Conservation (phyloP, 2,113 vertebrate species). For the Monopterus albus region DNA sequence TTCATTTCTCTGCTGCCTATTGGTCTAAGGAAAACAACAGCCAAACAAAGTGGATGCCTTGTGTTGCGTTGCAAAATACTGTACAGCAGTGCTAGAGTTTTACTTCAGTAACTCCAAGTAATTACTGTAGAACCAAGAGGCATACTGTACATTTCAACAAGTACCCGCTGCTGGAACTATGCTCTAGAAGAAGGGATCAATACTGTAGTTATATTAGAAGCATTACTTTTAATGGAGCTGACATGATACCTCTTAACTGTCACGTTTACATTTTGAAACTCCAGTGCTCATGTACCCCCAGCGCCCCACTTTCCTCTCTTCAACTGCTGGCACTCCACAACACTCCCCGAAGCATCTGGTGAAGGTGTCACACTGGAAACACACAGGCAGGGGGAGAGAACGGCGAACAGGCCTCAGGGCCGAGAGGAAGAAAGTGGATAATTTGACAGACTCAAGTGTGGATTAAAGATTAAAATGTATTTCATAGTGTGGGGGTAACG, state of each 20-base stretch:
- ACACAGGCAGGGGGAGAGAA: neutral
- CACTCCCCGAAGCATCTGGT: conserved; percentile 49
- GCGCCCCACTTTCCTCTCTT: conserved; percentile 9
- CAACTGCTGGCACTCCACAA: conserved; percentile 5
- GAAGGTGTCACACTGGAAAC: conserved; percentile 35
- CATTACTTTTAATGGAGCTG: neutral
- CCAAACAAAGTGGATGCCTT: conserved; percentile 1
- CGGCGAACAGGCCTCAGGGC: too few species aligned
- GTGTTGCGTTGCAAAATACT: too few species aligned
- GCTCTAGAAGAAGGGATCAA: neutral
- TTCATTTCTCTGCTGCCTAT: conserved; percentile 3
- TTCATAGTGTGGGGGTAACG: neutral
- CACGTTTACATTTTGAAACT: conserved; percentile 22
- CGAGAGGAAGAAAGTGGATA: neutral
- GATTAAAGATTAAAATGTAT: conserved; percentile 13
- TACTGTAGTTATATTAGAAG: neutral
- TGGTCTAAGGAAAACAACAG: conserved; percentile 38
- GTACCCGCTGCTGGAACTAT: neutral
- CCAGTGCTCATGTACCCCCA: neutral
- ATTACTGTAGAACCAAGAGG: neutral
- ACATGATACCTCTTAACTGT: neutral
- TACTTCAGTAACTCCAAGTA: neutral
- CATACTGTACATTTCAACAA: conserved; percentile 9
- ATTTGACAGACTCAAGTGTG: neutral
- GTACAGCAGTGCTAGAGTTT: too few species aligned